Evolutionary conservation across 2,797 vertebrate genomes (phyloP).

Genomic region (Champsocephalus gunnari): DNA sequence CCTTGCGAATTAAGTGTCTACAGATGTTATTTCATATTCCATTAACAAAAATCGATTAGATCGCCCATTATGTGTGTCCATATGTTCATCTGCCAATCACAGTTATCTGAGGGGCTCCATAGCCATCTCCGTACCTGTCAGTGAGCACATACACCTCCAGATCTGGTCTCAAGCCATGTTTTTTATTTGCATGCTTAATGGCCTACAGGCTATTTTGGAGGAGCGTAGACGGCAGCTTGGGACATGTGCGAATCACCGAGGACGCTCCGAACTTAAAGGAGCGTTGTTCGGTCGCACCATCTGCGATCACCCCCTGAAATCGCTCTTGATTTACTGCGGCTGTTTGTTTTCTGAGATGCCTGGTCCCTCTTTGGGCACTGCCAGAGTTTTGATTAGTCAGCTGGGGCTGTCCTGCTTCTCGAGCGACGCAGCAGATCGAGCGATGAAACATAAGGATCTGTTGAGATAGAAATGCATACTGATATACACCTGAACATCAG

Average conservation of each 20-base stretch:
- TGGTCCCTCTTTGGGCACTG: conserved; percentile 50
- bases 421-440: conserved; percentile 43
- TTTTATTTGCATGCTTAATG: conserved; percentile 82
- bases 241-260: conserved; percentile 56
- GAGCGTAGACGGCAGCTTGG: conserved; percentile 55
- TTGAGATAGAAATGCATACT: conserved; percentile 29
- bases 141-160: conserved; percentile 36
- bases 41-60: not conserved
- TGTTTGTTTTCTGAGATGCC: conserved; percentile 68
- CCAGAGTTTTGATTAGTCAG: conserved; percentile 74
- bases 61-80: not conserved
- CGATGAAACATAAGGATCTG: conserved; percentile 42
- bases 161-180: conserved; percentile 78
- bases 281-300: conserved; percentile 66
- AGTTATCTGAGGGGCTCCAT: not conserved
- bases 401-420: conserved; percentile 61
- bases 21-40: not conserved
- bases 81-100: conserved; percentile 20
- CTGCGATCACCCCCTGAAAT: conserved; percentile 78
- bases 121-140: conserved; percentile 47
- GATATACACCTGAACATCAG: no score
- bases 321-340: conserved; percentile 68
- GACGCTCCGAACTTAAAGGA: conserved; percentile 53
- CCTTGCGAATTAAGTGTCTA: no score
- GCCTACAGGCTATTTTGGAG: conserved; percentile 61